Evolutionary conservation across 1,140 invertebrate genomes (phyloP).

Genomic region (Alviniconcha marisindica): DNA sequence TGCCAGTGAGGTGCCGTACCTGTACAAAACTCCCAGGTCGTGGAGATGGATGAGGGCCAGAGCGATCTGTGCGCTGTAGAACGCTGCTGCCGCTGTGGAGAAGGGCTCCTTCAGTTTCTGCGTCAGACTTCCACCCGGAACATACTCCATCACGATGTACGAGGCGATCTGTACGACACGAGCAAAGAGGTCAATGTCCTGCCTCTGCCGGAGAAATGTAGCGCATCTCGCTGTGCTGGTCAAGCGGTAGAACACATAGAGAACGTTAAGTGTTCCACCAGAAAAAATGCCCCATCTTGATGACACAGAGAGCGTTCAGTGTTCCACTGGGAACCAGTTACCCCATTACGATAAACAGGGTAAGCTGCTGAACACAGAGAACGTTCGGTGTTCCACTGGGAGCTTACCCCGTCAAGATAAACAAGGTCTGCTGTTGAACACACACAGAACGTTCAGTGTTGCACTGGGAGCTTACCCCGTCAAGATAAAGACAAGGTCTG

Average conservation of each 20-base stretch:
- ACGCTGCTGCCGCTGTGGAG: background rate
- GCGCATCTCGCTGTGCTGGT: too few relatives aligned
- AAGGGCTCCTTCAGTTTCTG: background rate
- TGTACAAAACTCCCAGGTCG: background rate
- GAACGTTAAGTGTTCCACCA: too few relatives aligned
- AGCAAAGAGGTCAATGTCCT: background rate
- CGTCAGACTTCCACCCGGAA: background rate
- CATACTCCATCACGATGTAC: background rate
- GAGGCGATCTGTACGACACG: background rate
- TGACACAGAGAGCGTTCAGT: too few relatives aligned
- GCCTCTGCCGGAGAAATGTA: too few relatives aligned
- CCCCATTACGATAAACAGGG: too few relatives aligned
- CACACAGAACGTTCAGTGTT: background rate
- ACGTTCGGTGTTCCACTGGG: background rate
- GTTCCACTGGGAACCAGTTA: too few relatives aligned
- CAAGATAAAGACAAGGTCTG: too few relatives aligned
- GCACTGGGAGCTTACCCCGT: too few relatives aligned
- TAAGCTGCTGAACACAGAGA: too few relatives aligned
- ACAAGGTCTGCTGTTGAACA: background rate
- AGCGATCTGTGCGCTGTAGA: slow-evolving; percentile 4
- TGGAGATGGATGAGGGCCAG: background rate
- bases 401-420: background rate
- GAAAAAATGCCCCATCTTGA: too few relatives aligned
- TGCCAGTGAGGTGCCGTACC: too few relatives aligned
- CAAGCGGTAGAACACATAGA: too few relatives aligned